phyloP scores from a whole-genome alignment of 1,140 invertebrate genomes.

The Samia ricini region DNA sequence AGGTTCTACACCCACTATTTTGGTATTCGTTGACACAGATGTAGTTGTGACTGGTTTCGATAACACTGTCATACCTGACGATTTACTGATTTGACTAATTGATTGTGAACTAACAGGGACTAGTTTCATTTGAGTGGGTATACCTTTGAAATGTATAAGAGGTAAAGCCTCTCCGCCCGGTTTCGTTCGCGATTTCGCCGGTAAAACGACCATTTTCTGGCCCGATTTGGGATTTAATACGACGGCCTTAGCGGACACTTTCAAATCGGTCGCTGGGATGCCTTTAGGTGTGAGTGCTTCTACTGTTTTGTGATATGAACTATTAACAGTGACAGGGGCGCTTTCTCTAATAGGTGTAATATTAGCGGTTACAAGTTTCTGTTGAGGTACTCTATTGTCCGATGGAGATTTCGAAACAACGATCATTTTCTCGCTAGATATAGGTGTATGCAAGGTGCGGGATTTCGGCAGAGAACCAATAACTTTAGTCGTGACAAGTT shows the following conservation, averaged over 20 bases:
- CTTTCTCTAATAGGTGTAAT: slow-evolving; percentile 50
- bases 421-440: slow-evolving; percentile 70
- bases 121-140: slow-evolving; percentile 68
- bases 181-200: slow-evolving; percentile 60
- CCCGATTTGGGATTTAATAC: slow-evolving; percentile 73
- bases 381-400: slow-evolving; percentile 50
- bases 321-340: slow-evolving; percentile 38
- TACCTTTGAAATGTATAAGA: slow-evolving; percentile 68
- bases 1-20: slow-evolving; percentile 60
- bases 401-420: slow-evolving; percentile 66
- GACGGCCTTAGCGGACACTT: slow-evolving; percentile 73
- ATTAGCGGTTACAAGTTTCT: slow-evolving; percentile 69
- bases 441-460: slow-evolving; percentile 38
- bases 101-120: slow-evolving; percentile 68
- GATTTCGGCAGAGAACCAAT: slow-evolving; percentile 56
- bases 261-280: slow-evolving; percentile 71
- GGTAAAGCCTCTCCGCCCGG: slow-evolving; percentile 57
- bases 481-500: slow-evolving; percentile 70
- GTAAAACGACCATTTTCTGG: slow-evolving; percentile 75
- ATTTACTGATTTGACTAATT: slow-evolving; percentile 40
- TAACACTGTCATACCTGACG: slow-evolving; percentile 44
- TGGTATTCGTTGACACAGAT: slow-evolving; percentile 45
- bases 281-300: slow-evolving; percentile 68
- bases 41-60: slow-evolving; percentile 53
- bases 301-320: slow-evolving; percentile 42